Conservation (phyloP, 2,888 invertebrate species). For the Horisme vitalbata region DNA sequence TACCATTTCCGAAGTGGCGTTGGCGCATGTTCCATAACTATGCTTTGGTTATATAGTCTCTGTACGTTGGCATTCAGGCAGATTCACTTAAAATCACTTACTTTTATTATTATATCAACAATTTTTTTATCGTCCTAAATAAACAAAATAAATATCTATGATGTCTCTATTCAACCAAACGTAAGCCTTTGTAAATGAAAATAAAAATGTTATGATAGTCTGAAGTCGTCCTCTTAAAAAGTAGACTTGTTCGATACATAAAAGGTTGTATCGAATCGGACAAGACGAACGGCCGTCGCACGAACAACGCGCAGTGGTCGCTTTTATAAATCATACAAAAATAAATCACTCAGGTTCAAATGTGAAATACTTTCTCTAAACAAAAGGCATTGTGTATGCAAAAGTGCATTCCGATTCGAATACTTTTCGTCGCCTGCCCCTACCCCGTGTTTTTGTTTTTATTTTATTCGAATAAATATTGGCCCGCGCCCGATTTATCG, state of each 20-base stretch:
- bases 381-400: constrained; percentile 81
- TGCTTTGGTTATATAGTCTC: constrained; percentile 38
- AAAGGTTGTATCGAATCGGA: constrained; percentile 7
- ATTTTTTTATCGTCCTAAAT: too few relatives aligned
- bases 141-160: not conserved
- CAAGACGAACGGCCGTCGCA: constrained; percentile 32
- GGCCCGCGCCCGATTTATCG: constrained; percentile 65
- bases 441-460: constrained; percentile 56
- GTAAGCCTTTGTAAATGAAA: not conserved
- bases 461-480: constrained; percentile 58
- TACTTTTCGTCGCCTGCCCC: constrained; percentile 79
- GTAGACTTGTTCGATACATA: constrained; percentile 2
- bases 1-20: constrained; percentile 59
- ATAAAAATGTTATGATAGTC: not conserved
- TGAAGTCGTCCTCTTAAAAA: not conserved
- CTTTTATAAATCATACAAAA: constrained; percentile 77
- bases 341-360: constrained; percentile 78
- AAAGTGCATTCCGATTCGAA: constrained; percentile 76
- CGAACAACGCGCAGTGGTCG: constrained; percentile 49
- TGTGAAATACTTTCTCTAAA: constrained; percentile 83
- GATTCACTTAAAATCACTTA: too few relatives aligned
- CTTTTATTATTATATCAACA: too few relatives aligned
- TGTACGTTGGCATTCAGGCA: constrained; percentile 46
- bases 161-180: not conserved
- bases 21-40: constrained; percentile 65